Base-by-base conservation (phyloP, 2,888 invertebrate genomes). In the Temnothorax unifasciatus region DNA sequence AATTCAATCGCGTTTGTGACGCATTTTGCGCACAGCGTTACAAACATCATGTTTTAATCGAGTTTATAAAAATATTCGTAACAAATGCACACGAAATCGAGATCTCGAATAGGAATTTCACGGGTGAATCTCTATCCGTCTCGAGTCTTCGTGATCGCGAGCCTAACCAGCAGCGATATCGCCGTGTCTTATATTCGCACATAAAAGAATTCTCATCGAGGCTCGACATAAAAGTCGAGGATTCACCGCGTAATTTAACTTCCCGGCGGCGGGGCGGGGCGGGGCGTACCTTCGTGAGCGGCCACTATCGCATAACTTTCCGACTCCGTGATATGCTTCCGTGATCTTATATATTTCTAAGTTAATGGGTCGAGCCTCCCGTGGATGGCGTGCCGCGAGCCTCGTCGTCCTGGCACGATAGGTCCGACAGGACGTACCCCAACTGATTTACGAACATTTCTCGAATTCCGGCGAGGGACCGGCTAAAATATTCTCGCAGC, bases 261-360 rank as follows among this genome's bases (percentile, higher is more conserved):
- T 83, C 41, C 63, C 47, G 41, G n/a, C 8, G 59, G 38, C 44
- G 41, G 8, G 74, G 38, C 34, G n/a, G 4, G 59, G 38, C 44
- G 41, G 8, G 74, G 38, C 34, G 41, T 86, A 84, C 88, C 86
- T 87, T 86, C 88, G 88, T 89, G 88, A 89, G 86, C 81, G 75
- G 84, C 90, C 82, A 84, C 87, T 90, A 88, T 89, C 90, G 90
- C 88, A 88, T 89, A 90, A 89, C 86, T 89, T 89, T 90, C 90
- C 73, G 21, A 74, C 66, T 82, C 47, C 63, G 79, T 34, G 87
- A 89, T 88, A 86, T 85, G 90, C 90, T 88, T 90, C 85, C 90
- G 89, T 89, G 90, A 90, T 90, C 89, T 90, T 89, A 90, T 86
- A 86, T 82, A 85, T 87, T 69, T 68, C 83, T 73, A 68, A 52